phyloP scores from a whole-genome alignment of 2,888 invertebrate genomes.

The Diplazon laetatorius region DNA sequence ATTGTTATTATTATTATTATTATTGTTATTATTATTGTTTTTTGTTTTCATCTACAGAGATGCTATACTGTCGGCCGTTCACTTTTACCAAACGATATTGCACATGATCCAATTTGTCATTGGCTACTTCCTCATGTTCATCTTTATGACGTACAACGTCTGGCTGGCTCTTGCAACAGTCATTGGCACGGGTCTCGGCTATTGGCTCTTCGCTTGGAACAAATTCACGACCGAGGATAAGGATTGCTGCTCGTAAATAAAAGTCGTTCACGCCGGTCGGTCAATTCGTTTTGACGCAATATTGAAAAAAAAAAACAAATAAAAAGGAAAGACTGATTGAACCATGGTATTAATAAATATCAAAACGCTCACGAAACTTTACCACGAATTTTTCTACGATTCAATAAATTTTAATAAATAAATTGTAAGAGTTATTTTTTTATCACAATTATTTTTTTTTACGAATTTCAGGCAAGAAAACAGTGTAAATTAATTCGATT shows the following conservation, averaged over 20 bases:
- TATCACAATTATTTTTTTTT: too few species aligned
- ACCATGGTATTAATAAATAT: background rate
- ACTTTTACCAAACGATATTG: conserved; percentile 75
- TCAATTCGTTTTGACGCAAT: conserved; percentile 3
- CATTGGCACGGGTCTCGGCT: conserved; percentile 84
- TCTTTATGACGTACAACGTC: conserved; percentile 87
- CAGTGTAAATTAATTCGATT: too few species aligned
- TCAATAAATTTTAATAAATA: conserved; percentile 4
- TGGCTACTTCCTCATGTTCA: conserved; percentile 85
- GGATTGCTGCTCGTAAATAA: conserved; percentile 74
- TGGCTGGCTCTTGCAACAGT: conserved; percentile 85
- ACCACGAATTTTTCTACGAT: conserved; percentile 3
- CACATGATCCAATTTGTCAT: conserved; percentile 82
- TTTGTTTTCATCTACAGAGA: conserved; percentile 69
- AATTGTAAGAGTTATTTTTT: too few species aligned
- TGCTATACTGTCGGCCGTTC: conserved; percentile 74
- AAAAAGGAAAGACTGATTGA: conserved; percentile 24
- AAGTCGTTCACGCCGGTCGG: background rate
- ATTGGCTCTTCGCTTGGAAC: conserved; percentile 78
- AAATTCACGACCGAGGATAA: conserved; percentile 69
- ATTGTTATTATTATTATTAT: background rate
- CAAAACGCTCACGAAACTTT: background rate
- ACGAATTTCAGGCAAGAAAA: too few species aligned
- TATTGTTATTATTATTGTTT: background rate
- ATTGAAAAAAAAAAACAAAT: conserved; percentile 10